A percentile compares a stretch with the other conserved stretches of the same genome.
These are phyloP conservation scores for Drosophila kohkoa DNA, from an alignment of 1,140 invertebrate genomes.

Conservation along the genomic window DNA sequence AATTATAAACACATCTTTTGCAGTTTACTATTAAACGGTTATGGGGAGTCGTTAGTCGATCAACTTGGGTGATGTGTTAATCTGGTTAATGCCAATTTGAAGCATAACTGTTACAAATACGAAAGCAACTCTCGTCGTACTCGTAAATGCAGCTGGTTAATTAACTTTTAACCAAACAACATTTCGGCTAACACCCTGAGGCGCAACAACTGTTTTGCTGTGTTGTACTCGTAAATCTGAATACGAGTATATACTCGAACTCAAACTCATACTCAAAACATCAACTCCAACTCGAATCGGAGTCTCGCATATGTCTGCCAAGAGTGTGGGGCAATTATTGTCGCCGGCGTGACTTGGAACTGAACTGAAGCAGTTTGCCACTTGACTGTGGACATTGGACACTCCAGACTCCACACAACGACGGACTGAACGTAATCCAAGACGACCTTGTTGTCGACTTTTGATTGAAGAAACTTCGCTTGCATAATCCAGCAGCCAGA, in stretches of 20 bases:
- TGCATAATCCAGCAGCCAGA: conserved; percentile 50
- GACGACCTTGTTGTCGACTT: conserved; percentile 61
- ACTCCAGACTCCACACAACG: conserved; percentile 32
- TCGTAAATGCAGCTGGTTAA: conserved; percentile 15
- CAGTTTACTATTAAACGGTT: background rate
- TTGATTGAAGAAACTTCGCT: conserved; percentile 34
- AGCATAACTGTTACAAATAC: conserved; percentile 1
- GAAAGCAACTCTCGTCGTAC: background rate
- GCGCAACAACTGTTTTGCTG: background rate
- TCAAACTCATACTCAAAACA: background rate
- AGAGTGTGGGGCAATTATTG: conserved; percentile 53
- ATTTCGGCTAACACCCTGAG: conserved; percentile 23
- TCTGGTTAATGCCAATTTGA: conserved; percentile 3
- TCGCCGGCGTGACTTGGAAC: conserved; percentile 62
- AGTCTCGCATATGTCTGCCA: background rate
- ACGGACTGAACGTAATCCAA: conserved; percentile 43
- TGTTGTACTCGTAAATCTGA: conserved; percentile 20
- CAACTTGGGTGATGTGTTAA: background rate
- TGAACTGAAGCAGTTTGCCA: conserved; percentile 61
- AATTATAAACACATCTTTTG: conserved; percentile 5
- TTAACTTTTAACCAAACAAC: conserved; percentile 31
- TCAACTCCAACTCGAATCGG: no score
- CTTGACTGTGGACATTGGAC: conserved; percentile 57
- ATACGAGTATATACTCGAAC: background rate
- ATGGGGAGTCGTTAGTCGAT: conserved; percentile 1